Base-by-base conservation (phyloP, 2,888 invertebrate species). In the Mimumesa dahlbomi region DNA sequence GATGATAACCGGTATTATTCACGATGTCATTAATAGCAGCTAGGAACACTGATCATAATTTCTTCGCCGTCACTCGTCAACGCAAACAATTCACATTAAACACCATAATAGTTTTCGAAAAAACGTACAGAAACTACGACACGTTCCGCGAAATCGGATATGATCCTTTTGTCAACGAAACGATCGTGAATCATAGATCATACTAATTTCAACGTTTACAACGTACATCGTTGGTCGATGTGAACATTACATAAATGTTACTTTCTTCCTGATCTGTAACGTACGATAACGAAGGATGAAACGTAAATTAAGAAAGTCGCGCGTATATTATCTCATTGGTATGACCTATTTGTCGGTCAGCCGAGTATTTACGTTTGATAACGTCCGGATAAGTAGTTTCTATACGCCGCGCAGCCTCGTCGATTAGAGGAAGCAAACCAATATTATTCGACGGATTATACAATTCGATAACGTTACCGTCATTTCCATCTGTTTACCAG, bases 291-390 rank as follows among this genome's bases (percentile, higher is more conserved):
- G 11, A 49, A 13, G 54, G 45, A 38, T 21, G 57, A 25, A 61
- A 36, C 16, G 42, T 25, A 18, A 57, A 21, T 49, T 22, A 29
- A 54, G 36, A 52, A 63, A 53, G 19, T 49, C 9, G 29, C 48
- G 43, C 43, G 18, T 57, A 36, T 52, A 62, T 75, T 82, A 78
- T 79, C 76, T 66, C 64, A 70, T 77, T 75, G 59, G 53, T 62
- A 46, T 66, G 81, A 79, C 75, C 72, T 67, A 77, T 73, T 78
- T 81, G 77, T 56, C 59, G 67, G 59, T 42, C 58, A 45, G 38
- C 18, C 52, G 58, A 73, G 42, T 73, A 74, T 76, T 80, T 73
- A 67, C 59, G 49, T 50, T 40, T 34, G 57, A 70, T 62, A 71
- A 63, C 54, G 40, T 43, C 16, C 34, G 5, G 69, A 69, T 69